phyloP scores from a whole-genome alignment of 2,888 invertebrate genomes.

The Strigamia transsilvanica region DNA sequence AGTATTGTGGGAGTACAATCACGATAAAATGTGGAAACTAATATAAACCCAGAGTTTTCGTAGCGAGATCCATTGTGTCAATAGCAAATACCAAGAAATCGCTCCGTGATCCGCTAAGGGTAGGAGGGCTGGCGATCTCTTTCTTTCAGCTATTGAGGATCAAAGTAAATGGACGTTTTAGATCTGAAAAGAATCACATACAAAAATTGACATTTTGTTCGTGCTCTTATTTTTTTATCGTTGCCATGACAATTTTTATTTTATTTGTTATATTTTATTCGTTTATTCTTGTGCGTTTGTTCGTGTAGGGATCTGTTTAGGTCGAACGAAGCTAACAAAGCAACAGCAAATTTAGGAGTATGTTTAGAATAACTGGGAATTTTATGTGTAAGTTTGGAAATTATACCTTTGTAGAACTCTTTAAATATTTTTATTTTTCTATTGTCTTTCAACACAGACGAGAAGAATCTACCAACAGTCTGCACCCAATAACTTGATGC shows the following conservation, averaged over 20 bases:
- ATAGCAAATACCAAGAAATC: conserved; percentile 21
- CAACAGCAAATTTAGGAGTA: too few relatives aligned
- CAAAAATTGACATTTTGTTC: background rate
- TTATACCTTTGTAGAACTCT: too few relatives aligned
- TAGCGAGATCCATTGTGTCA: background rate
- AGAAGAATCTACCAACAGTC: too few relatives aligned
- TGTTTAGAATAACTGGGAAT: too few relatives aligned
- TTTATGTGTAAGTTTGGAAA: too few relatives aligned
- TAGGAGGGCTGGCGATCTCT: background rate
- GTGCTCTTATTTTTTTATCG: background rate
- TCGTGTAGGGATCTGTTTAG: background rate
- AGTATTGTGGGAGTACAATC: too few relatives aligned
- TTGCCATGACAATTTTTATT: background rate
- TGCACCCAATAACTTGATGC: too few relatives aligned
- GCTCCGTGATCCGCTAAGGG: background rate
- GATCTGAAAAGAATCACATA: conserved; percentile 4
- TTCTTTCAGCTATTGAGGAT: conserved; percentile 3
- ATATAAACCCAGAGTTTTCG: background rate
- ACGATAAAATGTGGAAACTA: too few relatives aligned
- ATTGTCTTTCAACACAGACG: too few relatives aligned
- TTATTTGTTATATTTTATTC: background rate
- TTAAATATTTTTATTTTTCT: too few relatives aligned
- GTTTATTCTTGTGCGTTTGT: background rate
- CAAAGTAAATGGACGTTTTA: conserved; percentile 9
- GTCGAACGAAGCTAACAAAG: too few relatives aligned